Conservation (phyloP, 2,888 invertebrate species). For the Electrophaes corylata region DNA sequence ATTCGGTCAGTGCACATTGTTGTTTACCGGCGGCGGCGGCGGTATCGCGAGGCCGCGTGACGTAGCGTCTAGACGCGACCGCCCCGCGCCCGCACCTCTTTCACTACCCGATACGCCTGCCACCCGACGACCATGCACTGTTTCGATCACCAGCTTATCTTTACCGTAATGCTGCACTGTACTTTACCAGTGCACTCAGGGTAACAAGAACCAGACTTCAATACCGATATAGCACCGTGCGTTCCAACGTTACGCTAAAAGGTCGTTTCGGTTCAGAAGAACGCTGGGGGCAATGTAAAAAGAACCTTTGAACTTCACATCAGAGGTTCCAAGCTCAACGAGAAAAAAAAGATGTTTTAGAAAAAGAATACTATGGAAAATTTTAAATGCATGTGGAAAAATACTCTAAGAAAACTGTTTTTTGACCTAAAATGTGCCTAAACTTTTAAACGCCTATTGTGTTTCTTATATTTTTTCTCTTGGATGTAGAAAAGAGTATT, state of each 20-base stretch:
- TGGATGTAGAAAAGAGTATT: no score
- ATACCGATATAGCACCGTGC: constrained; percentile 13
- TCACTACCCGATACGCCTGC: constrained; percentile 46
- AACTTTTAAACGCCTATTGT: no score
- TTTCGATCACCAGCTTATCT: constrained; percentile 80
- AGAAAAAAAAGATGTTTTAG: no score
- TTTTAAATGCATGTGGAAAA: no score
- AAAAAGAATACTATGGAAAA: no score
- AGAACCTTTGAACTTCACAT: no score
- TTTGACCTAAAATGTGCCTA: no score
- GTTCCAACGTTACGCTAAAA: neutral
- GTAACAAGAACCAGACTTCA: constrained; percentile 38
- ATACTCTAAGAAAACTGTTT: no score
- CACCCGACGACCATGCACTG: constrained; percentile 68
- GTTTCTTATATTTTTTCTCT: no score
- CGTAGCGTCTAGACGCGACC: constrained; percentile 83
- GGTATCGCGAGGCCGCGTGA: constrained; percentile 85
- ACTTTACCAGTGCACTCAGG: constrained; percentile 59
- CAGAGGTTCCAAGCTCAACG: no score
- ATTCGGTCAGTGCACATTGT: constrained; percentile 84
- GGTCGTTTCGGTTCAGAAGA: constrained; percentile 9
- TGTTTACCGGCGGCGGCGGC: constrained; percentile 78
- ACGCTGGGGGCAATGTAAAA: neutral
- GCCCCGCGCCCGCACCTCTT: constrained; percentile 53
- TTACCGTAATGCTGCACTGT: constrained; percentile 77